Evolutionary conservation across 2,888 invertebrate species (phyloP).

Genomic region (Ophonus ardosiacus): DNA sequence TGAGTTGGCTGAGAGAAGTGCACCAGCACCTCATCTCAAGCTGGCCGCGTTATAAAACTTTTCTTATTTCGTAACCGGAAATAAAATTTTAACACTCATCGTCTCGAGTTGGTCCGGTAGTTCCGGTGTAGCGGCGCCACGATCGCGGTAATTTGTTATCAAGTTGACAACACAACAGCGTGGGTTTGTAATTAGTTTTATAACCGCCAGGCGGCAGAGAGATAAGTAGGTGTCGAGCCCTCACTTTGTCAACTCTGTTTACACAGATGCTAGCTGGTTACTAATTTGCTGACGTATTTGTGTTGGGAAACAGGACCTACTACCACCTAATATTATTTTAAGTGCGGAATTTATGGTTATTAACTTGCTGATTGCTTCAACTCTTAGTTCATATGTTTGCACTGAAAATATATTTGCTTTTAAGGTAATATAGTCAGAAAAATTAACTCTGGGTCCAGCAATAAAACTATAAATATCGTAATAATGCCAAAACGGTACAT

Average conservation of each 20-base stretch:
- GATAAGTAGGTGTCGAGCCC: slow-evolving; percentile 51
- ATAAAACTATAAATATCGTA: no score
- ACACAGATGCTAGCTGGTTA: neutral
- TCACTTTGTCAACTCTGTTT: slow-evolving; percentile 23
- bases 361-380: neutral
- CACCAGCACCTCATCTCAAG: slow-evolving; percentile 19
- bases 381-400: neutral
- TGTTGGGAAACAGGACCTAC: neutral
- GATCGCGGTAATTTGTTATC: slow-evolving; percentile 54
- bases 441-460: no score
- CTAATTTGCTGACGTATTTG: slow-evolving; percentile 49
- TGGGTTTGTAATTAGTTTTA: slow-evolving; percentile 56
- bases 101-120: neutral
- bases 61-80: slow-evolving; percentile 73
- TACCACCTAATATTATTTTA: neutral
- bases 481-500: no score
- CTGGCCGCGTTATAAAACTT: slow-evolving; percentile 70
- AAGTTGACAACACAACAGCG: slow-evolving; percentile 58
- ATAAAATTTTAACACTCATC: slow-evolving; percentile 73
- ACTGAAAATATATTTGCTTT: no score
- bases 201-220: slow-evolving; percentile 27
- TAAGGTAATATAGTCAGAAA: no score
- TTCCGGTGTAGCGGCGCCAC: neutral
- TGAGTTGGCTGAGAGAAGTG: slow-evolving; percentile 9
- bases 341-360: neutral